Conservation (phyloP, 1,140 invertebrate species). For the Lordiphosa clarofinis region DNA sequence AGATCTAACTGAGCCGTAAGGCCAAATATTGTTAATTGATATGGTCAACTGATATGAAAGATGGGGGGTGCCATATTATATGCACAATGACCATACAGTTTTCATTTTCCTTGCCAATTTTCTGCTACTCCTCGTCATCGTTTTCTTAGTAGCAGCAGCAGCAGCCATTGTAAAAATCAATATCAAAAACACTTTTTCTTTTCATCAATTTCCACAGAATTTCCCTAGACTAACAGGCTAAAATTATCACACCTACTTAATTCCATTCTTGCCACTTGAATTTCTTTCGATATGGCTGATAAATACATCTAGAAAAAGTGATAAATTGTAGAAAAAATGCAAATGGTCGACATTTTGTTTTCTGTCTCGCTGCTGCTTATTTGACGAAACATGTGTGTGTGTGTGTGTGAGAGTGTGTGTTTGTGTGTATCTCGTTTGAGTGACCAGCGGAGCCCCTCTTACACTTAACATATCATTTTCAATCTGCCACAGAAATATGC, state of each 20-base stretch:
- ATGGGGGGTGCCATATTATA: too few relatives aligned
- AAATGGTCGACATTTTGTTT: constrained; percentile 77
- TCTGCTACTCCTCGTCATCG: constrained; percentile 6
- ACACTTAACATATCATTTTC: background rate
- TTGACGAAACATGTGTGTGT: constrained; percentile 41
- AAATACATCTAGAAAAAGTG: constrained; percentile 37
- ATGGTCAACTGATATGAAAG: too few relatives aligned
- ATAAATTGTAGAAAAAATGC: constrained; percentile 42
- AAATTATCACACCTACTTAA: constrained; percentile 1
- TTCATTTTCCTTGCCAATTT: constrained; percentile 14
- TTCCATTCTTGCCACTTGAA: background rate
- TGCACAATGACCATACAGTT: background rate
- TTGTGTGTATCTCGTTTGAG: constrained; percentile 51
- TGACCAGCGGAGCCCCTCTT: constrained; percentile 43
- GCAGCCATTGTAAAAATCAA: constrained; percentile 72
- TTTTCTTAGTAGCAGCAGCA: constrained; percentile 28
- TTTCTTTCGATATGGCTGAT: constrained; percentile 8
- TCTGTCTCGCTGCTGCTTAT: constrained; percentile 67
- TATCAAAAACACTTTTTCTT: constrained; percentile 38
- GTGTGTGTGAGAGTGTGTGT: constrained; percentile 21
- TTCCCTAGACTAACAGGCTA: background rate
- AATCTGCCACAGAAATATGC: background rate
- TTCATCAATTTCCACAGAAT: background rate
- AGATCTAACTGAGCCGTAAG: too few relatives aligned
- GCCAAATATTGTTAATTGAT: too few relatives aligned